Evolutionary conservation across 2,888 invertebrate species (phyloP), one percentile per base, ranked within the genome.

Genomic region (Calameuta pallipes): DNA sequence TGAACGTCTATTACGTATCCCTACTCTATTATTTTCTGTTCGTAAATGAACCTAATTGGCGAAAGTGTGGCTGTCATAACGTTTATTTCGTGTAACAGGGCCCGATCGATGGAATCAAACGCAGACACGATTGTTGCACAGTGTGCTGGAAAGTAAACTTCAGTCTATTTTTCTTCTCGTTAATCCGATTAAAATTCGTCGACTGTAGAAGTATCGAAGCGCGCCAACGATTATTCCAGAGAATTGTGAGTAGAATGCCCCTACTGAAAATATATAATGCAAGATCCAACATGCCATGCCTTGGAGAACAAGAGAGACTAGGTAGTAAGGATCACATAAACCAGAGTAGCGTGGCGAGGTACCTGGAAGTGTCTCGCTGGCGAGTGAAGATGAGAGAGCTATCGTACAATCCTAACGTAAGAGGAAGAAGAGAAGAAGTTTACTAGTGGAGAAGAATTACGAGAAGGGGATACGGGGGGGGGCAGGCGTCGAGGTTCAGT

Each of bases 401-500:
- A 56, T 56, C 9, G 56, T 56, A 56, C 23, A 9, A 56, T 23
- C 9, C 56, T 56, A 9, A 23, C 23, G 23, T 23, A 56, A 23
- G 23, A 56, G 56, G 9, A 23, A 56, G 56, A 56, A 56, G 9
- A 56, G 15, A 23, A 23, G 23, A 56, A 56, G 23, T 56, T 56
- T 56, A 56, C 23, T 23, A 23, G 56, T 56, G 23, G 23, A 2
- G 9, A 56, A 56, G 56, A 56, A 56, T 56, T 9, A 9, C 0
- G 56, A 23, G 56, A 56, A 56, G 56, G 56, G 56, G 23, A 56
- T 56, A 56, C 9, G 56, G 23, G 12, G 23, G 12, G 33, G 36
- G 56, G 23, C 3, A 15, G 56, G 56, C 82, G 78, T 76, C 78
- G 84, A 84, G 83, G 84, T 85, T 83, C 80, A 85, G 83, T 85